These are phyloP conservation scores for Bombus consobrinus DNA, from an alignment of 1,140 invertebrate species.

Conservation along the genomic window DNA sequence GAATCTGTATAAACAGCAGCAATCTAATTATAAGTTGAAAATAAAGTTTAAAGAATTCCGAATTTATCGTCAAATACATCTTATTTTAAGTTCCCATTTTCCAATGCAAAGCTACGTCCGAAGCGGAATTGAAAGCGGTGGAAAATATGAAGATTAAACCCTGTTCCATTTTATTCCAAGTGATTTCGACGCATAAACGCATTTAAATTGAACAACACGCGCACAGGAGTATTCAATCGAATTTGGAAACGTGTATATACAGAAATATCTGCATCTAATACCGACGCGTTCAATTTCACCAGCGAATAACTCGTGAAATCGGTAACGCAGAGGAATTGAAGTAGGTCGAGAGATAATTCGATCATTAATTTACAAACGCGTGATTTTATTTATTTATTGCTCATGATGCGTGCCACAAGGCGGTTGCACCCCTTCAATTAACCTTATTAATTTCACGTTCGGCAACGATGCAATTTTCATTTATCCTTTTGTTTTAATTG, in stretches of 20 bases:
- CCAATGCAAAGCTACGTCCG: background rate
- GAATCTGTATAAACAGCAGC: no score
- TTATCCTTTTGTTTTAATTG: conserved; percentile 29
- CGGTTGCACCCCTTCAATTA: background rate
- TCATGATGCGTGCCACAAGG: background rate
- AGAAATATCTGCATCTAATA: background rate
- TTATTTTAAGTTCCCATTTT: background rate
- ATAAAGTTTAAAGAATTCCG: background rate
- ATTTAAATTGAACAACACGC: background rate
- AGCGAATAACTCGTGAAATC: background rate
- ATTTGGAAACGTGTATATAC: background rate
- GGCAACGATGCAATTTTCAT: background rate
- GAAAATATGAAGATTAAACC: background rate
- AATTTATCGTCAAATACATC: background rate
- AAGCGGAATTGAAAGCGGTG: background rate
- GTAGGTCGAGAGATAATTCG: background rate
- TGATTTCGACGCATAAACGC: background rate
- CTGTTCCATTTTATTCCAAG: background rate
- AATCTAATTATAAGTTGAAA: background rate
- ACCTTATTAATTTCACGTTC: background rate
- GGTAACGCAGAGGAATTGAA: background rate
- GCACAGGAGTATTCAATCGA: background rate
- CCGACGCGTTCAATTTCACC: background rate
- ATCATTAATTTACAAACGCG: conserved; percentile 12
- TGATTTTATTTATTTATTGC: conserved; percentile 17